phyloP scores from a whole-genome alignment of 2,888 invertebrate genomes.

The Lutraria lutraria region DNA sequence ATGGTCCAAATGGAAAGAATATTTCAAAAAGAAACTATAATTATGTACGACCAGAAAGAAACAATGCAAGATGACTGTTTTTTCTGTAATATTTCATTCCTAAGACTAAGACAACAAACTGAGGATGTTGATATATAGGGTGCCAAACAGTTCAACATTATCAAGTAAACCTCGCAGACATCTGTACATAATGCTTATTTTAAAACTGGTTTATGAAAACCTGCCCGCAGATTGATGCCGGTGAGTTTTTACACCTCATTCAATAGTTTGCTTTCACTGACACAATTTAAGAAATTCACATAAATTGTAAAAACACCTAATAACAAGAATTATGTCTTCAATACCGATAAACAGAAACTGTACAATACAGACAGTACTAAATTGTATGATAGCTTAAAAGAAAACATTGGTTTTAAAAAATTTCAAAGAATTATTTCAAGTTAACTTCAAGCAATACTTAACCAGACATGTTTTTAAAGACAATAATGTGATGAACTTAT shows the following conservation, averaged over 20 bases:
- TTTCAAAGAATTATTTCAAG: too few species aligned
- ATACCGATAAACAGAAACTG: too few species aligned
- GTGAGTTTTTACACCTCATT: neutral
- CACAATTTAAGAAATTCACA: neutral
- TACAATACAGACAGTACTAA: too few species aligned
- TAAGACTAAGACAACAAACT: neutral
- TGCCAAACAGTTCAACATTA: neutral
- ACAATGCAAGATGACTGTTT: too few species aligned
- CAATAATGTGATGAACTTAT: neutral
- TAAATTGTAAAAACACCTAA: neutral
- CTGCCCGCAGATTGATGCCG: neutral
- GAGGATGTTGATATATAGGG: neutral
- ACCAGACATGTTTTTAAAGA: neutral
- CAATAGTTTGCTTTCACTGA: neutral
- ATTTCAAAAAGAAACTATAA: too few species aligned
- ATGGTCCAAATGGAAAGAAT: too few species aligned
- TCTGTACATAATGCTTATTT: neutral
- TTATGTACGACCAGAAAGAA: too few species aligned
- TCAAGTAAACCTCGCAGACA: neutral
- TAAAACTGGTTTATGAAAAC: neutral
- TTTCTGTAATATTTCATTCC: neutral
- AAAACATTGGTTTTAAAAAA: too few species aligned
- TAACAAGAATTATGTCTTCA: neutral
- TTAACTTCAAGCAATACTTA: too few species aligned
- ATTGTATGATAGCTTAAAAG: too few species aligned